A percentile compares a stretch with the other conserved stretches of the same genome.
phyloP scores from a whole-genome alignment of 2,888 invertebrate species.

The Pachymerium ferrugineum region DNA sequence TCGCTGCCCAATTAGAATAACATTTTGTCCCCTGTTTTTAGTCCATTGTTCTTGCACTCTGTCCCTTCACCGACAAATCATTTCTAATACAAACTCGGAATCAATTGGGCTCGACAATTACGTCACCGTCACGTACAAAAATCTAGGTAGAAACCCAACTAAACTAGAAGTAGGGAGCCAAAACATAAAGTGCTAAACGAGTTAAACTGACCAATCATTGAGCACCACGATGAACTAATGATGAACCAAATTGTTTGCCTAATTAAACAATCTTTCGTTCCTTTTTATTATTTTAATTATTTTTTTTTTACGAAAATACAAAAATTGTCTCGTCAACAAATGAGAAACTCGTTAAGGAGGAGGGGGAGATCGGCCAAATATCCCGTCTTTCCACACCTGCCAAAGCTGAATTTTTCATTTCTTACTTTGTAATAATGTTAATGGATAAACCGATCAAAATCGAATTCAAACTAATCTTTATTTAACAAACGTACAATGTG shows the following conservation, averaged over 20 bases:
- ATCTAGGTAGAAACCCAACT: not conserved
- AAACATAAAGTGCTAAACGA: conserved; percentile 5
- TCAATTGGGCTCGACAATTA: not conserved
- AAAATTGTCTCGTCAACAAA: conserved; percentile 11
- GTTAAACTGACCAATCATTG: conserved; percentile 2
- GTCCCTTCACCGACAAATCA: conserved; percentile 17
- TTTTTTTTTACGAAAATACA: not conserved
- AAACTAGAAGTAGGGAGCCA: not conserved
- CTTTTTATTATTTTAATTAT: too few relatives aligned
- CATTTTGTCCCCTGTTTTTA: not conserved
- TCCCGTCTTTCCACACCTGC: conserved; percentile 15
- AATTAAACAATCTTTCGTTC: too few relatives aligned
- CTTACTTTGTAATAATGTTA: conserved; percentile 18
- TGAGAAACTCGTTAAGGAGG: not conserved
- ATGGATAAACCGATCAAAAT: conserved; percentile 14
- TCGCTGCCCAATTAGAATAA: conserved; percentile 17
- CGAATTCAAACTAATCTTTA: not conserved
- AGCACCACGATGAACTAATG: conserved; percentile 21
- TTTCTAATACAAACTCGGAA: conserved; percentile 1
- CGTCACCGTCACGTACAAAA: conserved; percentile 18
- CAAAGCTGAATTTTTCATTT: conserved; percentile 17
- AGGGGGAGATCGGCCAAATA: conserved; percentile 1
- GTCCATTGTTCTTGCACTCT: not conserved
- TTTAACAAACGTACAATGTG: not conserved
- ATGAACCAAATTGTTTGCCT: conserved; percentile 3